Evolutionary conservation across 2,888 invertebrate genomes (phyloP).

Genomic region (Netelia inedita): DNA sequence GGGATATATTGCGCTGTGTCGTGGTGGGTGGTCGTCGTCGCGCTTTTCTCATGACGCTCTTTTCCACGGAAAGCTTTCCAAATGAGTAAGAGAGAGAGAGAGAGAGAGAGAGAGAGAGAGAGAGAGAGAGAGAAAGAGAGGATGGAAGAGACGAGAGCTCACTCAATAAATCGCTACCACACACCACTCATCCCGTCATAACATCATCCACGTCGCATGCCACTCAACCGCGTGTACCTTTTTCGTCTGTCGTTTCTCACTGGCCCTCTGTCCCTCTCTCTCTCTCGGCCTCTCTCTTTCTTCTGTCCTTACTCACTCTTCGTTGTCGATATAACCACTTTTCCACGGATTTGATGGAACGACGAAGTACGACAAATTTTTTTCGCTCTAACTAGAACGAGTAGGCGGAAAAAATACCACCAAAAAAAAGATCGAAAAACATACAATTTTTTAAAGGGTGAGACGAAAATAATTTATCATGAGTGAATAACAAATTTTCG

Average conservation of each 20-base stretch:
- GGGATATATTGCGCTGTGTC: conserved; percentile 23
- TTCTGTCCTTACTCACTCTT: not conserved
- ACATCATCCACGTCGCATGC: conserved; percentile 76
- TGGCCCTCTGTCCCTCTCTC: conserved; percentile 13
- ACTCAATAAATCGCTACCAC: conserved; percentile 79
- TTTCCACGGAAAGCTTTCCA: conserved; percentile 35
- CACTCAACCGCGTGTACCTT: conserved; percentile 70
- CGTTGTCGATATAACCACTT: conserved; percentile 27
- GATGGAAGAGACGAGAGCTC: conserved; percentile 66
- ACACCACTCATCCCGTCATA: conserved; percentile 76
- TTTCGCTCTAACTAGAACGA: not conserved
- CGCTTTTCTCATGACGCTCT: conserved; percentile 44
- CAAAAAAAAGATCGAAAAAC: not conserved
- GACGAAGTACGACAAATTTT: conserved; percentile 4
- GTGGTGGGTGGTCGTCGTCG: conserved; percentile 32
- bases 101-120: conserved; percentile 50
- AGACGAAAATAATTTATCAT: not conserved
- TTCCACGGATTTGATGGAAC: conserved; percentile 25
- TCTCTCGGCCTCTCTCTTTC: conserved; percentile 7
- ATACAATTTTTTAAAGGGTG: not conserved
- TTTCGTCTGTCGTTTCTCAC: conserved; percentile 47
- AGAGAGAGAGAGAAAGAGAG: conserved; percentile 59
- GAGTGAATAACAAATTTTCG: not conserved
- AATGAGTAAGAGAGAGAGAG: conserved; percentile 41
- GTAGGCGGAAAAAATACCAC: too few relatives aligned